Percentiles rank a stretch among this genome's conserved stretches.
Evolutionary conservation across 2,797 vertebrate genomes (phyloP).

Genomic region (Sciurus carolinensis): DNA sequence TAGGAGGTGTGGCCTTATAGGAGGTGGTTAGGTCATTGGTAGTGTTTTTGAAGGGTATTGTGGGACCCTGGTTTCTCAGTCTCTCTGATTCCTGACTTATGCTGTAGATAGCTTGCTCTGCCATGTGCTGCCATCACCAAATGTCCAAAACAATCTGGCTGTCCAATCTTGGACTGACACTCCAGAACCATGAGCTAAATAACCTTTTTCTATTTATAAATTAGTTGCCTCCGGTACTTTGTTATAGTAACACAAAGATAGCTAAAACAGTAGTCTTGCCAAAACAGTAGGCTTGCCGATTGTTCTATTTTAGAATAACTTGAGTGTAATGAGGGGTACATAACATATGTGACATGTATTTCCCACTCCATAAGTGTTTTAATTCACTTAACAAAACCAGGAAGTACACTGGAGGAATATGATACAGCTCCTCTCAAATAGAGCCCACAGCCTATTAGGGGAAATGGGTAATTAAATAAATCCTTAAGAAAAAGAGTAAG

Average conservation of each 20-base stretch:
- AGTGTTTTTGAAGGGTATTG: neutral
- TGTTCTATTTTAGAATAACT: conserved; percentile 32
- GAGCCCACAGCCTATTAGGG: neutral
- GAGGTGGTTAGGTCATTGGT: neutral
- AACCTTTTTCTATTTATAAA: neutral
- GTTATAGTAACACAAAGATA: neutral
- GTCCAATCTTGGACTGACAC: neutral
- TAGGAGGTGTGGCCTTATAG: neutral
- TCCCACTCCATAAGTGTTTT: neutral
- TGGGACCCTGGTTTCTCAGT: neutral
- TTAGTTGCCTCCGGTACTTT: neutral
- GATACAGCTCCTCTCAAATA: neutral
- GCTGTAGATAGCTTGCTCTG: neutral
- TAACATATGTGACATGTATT: neutral
- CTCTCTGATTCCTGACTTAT: neutral
- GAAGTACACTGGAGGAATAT: neutral
- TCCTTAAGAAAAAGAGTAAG: conserved; percentile 38
- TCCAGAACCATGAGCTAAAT: neutral
- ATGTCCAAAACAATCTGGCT: neutral
- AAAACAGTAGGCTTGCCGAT: neutral
- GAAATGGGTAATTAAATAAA: neutral
- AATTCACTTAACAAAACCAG: conserved; percentile 20
- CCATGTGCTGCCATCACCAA: neutral
- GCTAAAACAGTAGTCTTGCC: neutral
- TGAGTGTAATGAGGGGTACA: neutral